These are phyloP conservation scores for Harpalus rubripes DNA, from an alignment of 2,888 invertebrate genomes.

Conservation along the genomic window DNA sequence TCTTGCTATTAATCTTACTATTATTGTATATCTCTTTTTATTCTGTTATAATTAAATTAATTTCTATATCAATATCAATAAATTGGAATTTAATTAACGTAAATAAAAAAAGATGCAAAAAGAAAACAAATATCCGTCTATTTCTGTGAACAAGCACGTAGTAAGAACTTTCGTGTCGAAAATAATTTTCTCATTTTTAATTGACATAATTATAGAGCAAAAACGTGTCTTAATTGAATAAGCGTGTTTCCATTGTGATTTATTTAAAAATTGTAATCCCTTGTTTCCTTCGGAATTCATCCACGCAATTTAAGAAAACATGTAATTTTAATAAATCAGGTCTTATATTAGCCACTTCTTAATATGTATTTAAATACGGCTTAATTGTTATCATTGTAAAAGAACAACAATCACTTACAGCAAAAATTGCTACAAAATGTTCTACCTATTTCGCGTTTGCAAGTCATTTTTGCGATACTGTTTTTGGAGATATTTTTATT, in stretches of 20 bases:
- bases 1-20: constrained; percentile 11
- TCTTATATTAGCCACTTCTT: constrained; percentile 12
- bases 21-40: constrained; percentile 31
- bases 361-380: neutral
- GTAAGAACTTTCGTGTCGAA: constrained; percentile 47
- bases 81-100: constrained; percentile 20
- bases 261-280: constrained; percentile 59
- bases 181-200: constrained; percentile 58
- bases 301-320: constrained; percentile 58
- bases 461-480: too few relatives aligned
- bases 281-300: constrained; percentile 55
- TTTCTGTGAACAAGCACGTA: constrained; percentile 29
- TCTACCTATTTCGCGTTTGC: neutral
- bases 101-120: constrained; percentile 7
- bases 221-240: constrained; percentile 63
- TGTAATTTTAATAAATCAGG: constrained; percentile 60
- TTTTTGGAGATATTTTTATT: too few relatives aligned
- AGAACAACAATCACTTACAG: neutral
- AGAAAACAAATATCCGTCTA: constrained; percentile 38
- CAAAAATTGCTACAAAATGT: neutral
- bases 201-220: constrained; percentile 61
- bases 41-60: constrained; percentile 23
- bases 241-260: constrained; percentile 60
- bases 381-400: neutral
- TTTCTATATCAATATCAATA: constrained; percentile 19